Conservation (phyloP, 2,113 vertebrate genomes). For the Pollimyrus isidori region DNA sequence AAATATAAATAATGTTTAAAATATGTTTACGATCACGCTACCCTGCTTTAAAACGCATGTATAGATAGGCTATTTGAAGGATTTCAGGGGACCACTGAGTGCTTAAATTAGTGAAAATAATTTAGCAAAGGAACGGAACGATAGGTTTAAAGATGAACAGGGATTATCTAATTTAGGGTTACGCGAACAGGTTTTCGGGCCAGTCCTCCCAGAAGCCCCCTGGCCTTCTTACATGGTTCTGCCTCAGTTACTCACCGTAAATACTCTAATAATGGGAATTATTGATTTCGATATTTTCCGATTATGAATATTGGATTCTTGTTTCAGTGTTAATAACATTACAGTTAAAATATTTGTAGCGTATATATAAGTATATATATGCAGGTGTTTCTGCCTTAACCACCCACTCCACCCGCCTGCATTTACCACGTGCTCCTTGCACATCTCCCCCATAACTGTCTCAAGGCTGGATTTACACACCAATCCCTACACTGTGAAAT, state of each 20-base stretch:
- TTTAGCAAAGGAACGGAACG: slow-evolving; percentile 10
- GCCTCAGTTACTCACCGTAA: neutral
- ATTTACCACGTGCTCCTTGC: neutral
- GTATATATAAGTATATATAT: neutral
- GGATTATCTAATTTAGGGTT: neutral
- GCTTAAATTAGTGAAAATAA: slow-evolving; percentile 11
- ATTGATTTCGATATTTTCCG: neutral
- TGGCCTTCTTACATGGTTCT: neutral
- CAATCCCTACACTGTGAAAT: slow-evolving; percentile 65
- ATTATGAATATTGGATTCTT: neutral
- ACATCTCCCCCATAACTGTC: slow-evolving; percentile 57
- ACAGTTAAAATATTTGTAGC: neutral
- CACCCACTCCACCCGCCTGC: neutral
- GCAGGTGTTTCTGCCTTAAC: neutral
- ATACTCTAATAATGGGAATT: neutral
- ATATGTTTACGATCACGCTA: neutral
- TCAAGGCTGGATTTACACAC: slow-evolving; percentile 44
- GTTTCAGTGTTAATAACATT: neutral
- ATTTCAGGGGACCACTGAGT: slow-evolving; percentile 20
- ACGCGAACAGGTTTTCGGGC: neutral
- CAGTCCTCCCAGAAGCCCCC: neutral
- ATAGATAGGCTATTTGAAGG: neutral
- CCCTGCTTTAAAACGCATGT: neutral
- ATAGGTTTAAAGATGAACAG: slow-evolving; percentile 13
- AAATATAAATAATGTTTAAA: neutral